Evolutionary conservation across 92 coral and sea anemone species (phyloP), one percentile per base, ranked within the genome.

Genomic region (Muricea muricata): DNA sequence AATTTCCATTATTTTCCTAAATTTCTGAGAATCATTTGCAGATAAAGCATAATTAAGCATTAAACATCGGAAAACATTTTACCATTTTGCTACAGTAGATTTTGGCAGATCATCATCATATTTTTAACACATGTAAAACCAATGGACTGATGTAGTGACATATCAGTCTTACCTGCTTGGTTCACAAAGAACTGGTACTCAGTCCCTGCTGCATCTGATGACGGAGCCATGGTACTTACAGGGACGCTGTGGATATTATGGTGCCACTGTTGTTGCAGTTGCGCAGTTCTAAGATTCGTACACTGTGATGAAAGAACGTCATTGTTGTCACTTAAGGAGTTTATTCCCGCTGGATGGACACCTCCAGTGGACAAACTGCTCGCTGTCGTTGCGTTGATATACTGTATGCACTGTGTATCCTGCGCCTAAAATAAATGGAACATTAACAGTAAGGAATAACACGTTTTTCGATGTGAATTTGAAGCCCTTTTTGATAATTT

Each of bases 141-240:
- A n/a, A 5, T 24, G 6, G 4, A n/a, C 15, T 18, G 6, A 24
- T 55, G 26, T 20, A 20, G 23, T 4, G 63, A 55, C n/a, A n/a
- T n/a, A n/a, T 9, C 30, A 57, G 50, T 63, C 47, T 50, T 78
- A 78, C 83, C 83, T n/a, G 83, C 83, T 58, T 78, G 83, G 34
- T 78, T 78, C 12, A 78, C 83, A 34, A 78, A 39, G 18, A 56
- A 78, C 71, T 78, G 83, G 41, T 78, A 78, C 45, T 78, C 83
- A 33, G 31, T 28, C 70, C 70, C 70, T 21, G 70, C 23, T 35
- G 60, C 33, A 20, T 78, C 83, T 33, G 83, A 78, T 12, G 48
- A 20, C 29, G 54, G 8, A 24, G 65, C 47, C 50, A 37, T 70
- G 33, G 31, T 57, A 39, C 41, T 35, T 11, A 56, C 72, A 78